phyloP scores from a whole-genome alignment of 2,888 invertebrate genomes.

The Thelaira solivaga region DNA sequence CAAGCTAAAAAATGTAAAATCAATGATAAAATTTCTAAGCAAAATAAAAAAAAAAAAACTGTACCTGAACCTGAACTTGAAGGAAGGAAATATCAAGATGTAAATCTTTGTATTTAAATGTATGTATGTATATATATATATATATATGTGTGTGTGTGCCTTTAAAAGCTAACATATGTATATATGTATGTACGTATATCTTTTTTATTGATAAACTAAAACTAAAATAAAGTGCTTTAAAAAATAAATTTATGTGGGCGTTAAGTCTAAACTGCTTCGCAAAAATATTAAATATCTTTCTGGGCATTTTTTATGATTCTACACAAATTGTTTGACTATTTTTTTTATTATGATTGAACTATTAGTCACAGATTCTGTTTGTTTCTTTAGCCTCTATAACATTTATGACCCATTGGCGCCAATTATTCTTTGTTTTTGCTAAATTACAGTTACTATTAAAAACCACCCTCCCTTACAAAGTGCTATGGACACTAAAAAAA shows the following conservation, averaged over 20 bases:
- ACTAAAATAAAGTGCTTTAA: constrained; percentile 35
- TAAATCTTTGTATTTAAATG: constrained; percentile 13
- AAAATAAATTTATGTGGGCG: constrained; percentile 36
- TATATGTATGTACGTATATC: background rate
- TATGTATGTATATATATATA: constrained; percentile 8
- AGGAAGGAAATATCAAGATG: constrained; percentile 48
- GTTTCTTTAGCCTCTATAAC: background rate
- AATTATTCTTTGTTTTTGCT: constrained; percentile 26
- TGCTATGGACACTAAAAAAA: constrained; percentile 1
- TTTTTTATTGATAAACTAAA: background rate
- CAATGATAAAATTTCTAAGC: constrained; percentile 21
- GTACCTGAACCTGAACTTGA: constrained; percentile 61
- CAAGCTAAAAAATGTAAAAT: constrained; percentile 43
- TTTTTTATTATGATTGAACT: background rate
- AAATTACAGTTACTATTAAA: constrained; percentile 10
- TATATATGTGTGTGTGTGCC: background rate
- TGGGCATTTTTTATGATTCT: too few relatives aligned
- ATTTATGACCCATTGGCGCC: constrained; percentile 58
- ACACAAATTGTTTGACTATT: background rate
- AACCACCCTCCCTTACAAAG: constrained; percentile 37
- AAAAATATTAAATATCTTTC: constrained; percentile 2
- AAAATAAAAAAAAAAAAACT: constrained; percentile 9
- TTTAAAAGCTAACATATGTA: background rate
- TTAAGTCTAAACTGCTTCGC: constrained; percentile 11
- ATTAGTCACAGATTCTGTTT: constrained; percentile 35